Evolutionary conservation across 2,888 invertebrate species (phyloP).

Genomic region (Lepidonotus clava): DNA sequence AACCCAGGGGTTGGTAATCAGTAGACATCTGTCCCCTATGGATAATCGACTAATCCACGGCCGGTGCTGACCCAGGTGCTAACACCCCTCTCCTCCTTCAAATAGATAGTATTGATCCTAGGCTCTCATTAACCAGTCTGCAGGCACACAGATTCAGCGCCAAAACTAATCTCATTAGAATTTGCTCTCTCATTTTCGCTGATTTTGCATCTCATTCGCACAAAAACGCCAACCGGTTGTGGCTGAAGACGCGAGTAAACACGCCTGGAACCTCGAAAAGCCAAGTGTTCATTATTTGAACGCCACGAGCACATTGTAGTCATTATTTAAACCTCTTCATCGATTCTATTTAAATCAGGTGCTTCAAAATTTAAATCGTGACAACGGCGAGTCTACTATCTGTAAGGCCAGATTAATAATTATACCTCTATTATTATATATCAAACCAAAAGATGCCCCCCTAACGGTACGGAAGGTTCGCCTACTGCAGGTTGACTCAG

Average conservation of each 20-base stretch:
- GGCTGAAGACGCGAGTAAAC: conserved; percentile 11
- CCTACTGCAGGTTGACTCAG: no score
- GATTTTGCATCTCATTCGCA: conserved; percentile 16
- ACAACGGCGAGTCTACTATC: no score
- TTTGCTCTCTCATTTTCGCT: conserved; percentile 9
- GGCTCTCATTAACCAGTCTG: neutral
- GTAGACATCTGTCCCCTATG: neutral
- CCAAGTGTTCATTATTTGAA: neutral
- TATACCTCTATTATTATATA: no score
- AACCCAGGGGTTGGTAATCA: neutral
- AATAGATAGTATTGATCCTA: neutral
- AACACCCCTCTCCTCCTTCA: neutral
- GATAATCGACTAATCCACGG: neutral
- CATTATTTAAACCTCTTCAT: no score
- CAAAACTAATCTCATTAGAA: conserved; percentile 20
- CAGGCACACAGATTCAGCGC: neutral
- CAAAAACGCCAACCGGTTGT: neutral
- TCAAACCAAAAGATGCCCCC: no score
- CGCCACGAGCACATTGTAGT: neutral
- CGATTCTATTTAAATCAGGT: no score
- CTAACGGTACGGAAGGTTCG: no score
- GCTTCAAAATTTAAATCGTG: no score
- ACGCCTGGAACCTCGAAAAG: neutral
- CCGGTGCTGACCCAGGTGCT: neutral
- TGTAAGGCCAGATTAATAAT: no score